These are phyloP conservation scores for Macroramphosus scolopax DNA, from an alignment of 2,797 vertebrate species.

Conservation along the genomic window DNA sequence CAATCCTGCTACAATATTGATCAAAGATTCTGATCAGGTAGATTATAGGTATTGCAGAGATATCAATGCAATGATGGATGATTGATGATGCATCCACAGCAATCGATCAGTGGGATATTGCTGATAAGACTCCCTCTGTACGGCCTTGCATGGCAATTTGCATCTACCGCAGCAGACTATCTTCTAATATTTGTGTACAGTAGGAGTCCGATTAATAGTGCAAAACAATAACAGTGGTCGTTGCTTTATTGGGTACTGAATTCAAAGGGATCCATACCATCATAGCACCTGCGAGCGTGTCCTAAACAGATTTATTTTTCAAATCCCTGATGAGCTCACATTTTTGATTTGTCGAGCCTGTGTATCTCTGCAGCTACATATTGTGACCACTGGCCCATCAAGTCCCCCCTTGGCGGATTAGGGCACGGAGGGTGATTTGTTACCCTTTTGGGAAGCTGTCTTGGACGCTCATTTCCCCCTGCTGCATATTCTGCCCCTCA, in stretches of 20 bases:
- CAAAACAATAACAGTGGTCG: no score
- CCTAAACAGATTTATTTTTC: no score
- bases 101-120: slow-evolving; percentile 69
- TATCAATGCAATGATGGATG: slow-evolving; percentile 76
- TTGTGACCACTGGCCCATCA: slow-evolving; percentile 63
- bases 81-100: slow-evolving; percentile 66
- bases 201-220: slow-evolving; percentile 17
- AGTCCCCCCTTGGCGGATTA: slow-evolving; percentile 63
- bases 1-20: slow-evolving; percentile 59
- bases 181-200: slow-evolving; percentile 30
- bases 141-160: slow-evolving; percentile 41
- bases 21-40: slow-evolving; percentile 70
- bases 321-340: slow-evolving; percentile 27
- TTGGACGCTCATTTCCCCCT: slow-evolving; percentile 73
- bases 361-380: slow-evolving; percentile 43
- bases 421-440: slow-evolving; percentile 75
- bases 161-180: slow-evolving; percentile 39
- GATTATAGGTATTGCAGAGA: slow-evolving; percentile 70
- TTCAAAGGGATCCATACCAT: no score
- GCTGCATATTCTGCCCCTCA: slow-evolving; percentile 73
- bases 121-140: slow-evolving; percentile 55
- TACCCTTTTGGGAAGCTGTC: slow-evolving; percentile 78
- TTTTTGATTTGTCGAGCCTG: slow-evolving; percentile 48
- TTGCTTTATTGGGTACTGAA: no score
- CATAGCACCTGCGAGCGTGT: no score